These are phyloP conservation scores for Bellardia pandia DNA, from an alignment of 2,888 invertebrate species.

Conservation along the genomic window DNA sequence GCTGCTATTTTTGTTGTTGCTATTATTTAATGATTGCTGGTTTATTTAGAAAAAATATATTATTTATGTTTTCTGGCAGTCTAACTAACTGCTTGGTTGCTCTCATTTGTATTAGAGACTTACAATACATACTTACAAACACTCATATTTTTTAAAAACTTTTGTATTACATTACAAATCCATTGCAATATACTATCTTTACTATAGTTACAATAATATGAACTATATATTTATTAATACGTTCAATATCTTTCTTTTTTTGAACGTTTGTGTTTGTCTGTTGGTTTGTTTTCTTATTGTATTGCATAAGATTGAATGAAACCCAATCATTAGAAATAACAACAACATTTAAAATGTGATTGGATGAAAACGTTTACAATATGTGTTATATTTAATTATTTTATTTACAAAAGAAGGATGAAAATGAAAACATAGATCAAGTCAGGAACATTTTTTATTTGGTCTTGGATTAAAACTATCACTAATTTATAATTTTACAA, in stretches of 20 bases:
- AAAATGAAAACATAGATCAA: too few relatives aligned
- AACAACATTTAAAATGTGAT: slow-evolving; percentile 20
- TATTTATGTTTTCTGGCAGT: slow-evolving; percentile 36
- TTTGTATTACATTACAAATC: slow-evolving; percentile 61
- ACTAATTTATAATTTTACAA: too few relatives aligned
- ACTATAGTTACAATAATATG: slow-evolving; percentile 34
- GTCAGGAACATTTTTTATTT: too few relatives aligned
- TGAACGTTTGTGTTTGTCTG: neutral
- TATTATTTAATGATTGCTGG: slow-evolving; percentile 33
- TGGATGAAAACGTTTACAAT: neutral
- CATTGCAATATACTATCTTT: slow-evolving; percentile 50
- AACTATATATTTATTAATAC: slow-evolving; percentile 44
- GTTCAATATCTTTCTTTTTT: slow-evolving; percentile 41
- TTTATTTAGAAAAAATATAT: slow-evolving; percentile 42
- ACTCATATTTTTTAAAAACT: neutral
- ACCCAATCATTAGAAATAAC: slow-evolving; percentile 24
- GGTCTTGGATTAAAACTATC: too few relatives aligned
- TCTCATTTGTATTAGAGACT: slow-evolving; percentile 21
- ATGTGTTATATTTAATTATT: too few relatives aligned
- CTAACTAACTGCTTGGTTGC: slow-evolving; percentile 13
- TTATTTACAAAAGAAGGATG: too few relatives aligned
- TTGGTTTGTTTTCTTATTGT: slow-evolving; percentile 1
- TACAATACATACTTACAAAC: neutral
- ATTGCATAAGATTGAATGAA: slow-evolving; percentile 59
- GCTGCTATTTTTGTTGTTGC: slow-evolving; percentile 25